Percentiles rank a stretch among this genome's conserved stretches.
phyloP scores from a whole-genome alignment of 2,113 vertebrate genomes.

The Sapayoa aenigma region DNA sequence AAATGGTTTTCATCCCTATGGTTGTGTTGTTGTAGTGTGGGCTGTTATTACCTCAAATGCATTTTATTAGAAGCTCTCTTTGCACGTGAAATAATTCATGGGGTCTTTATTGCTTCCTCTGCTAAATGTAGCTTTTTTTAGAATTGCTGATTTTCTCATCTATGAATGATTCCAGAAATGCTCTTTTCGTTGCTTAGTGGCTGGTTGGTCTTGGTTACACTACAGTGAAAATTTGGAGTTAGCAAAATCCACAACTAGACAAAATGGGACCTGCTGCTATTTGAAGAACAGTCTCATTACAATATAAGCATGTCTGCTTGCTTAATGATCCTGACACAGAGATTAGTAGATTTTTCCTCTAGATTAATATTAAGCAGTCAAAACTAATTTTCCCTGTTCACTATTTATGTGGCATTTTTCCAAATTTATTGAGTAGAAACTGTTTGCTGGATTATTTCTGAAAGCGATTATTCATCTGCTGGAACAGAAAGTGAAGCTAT shows the following conservation, averaged over 20 bases:
- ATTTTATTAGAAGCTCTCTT: neutral
- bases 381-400: neutral
- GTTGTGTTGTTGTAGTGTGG: fast-evolving
- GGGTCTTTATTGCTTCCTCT: neutral
- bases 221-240: neutral
- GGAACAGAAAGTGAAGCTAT: neutral
- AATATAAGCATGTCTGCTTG: neutral
- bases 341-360: neutral
- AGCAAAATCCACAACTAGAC: neutral
- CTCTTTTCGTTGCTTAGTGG: conserved; percentile 8
- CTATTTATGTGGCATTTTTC: neutral
- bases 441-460: neutral
- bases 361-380: neutral
- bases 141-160: neutral
- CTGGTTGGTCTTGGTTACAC: neutral
- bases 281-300: neutral
- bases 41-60: neutral
- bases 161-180: neutral
- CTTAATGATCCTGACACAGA: neutral
- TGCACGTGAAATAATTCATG: neutral
- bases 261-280: neutral
- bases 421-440: neutral
- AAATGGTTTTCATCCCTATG: neutral
- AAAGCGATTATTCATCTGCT: neutral
- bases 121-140: neutral